phyloP scores from a whole-genome alignment of 2,797 vertebrate genomes.

The Urocyon cinereoargenteus region DNA sequence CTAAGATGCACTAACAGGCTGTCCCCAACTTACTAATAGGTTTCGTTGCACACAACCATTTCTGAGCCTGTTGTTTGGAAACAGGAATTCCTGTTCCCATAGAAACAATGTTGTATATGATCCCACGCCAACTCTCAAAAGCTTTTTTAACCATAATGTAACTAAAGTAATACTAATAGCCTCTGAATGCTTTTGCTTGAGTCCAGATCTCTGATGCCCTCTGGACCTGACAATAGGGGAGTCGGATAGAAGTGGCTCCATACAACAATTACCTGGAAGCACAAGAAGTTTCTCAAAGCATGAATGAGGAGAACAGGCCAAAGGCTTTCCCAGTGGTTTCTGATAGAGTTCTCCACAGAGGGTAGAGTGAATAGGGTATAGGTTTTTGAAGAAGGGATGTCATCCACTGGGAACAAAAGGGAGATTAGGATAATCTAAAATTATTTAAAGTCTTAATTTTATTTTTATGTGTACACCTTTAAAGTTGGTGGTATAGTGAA shows the following conservation, averaged over 20 bases:
- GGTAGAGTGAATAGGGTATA: not conserved
- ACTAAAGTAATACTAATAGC: not conserved
- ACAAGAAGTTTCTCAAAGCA: not conserved
- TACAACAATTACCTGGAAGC: not conserved
- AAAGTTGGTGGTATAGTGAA: not conserved
- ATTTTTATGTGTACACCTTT: not conserved
- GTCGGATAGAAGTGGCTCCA: not conserved
- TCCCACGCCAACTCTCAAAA: conserved; percentile 7
- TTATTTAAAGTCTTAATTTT: not conserved
- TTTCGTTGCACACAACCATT: not conserved
- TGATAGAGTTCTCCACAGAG: not conserved
- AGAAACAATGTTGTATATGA: conserved; percentile 47
- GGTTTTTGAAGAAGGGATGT: not conserved
- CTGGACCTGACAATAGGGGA: not conserved
- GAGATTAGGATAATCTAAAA: not conserved
- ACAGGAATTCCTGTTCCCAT: conserved; percentile 58
- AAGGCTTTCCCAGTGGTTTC: not conserved
- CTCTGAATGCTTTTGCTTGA: not conserved
- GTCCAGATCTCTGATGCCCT: not conserved
- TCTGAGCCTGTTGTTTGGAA: conserved; percentile 45
- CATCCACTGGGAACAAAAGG: not conserved
- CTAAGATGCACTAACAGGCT: not conserved
- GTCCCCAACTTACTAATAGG: not conserved
- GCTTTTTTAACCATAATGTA: not conserved
- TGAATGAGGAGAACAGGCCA: not conserved